Base-by-base conservation (phyloP, 2,113 vertebrate species). In the Collichthys lucidus region DNA sequence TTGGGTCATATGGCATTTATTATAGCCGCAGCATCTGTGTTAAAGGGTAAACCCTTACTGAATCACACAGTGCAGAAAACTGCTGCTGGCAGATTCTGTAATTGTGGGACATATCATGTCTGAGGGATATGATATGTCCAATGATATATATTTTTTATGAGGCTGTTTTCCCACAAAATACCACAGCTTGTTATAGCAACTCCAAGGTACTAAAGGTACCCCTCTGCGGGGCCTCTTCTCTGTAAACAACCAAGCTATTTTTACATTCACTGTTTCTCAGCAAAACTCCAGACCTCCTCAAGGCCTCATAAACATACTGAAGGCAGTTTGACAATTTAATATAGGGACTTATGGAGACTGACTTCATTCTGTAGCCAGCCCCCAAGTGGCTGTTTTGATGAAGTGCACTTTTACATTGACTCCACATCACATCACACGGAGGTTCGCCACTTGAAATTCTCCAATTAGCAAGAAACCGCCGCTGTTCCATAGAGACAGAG, bases 1-100 rank as follows among this genome's bases (percentile, higher is more conserved):
- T 92, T 73, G 69, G 77, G 62, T 90, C 74, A 78, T 87, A 60
- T 71, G 9, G 40, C 83, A 79, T 90, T 92, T 89, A 90, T 86
- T 89, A 84, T 69, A 46, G 78, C 85, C 77, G 86, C 80, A 77
- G 86, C 86, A 87, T 87, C 79, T 88, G 84, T 84, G 70, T 86
- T 88, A 85, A 89, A 92, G 84, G 76, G 80, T 87, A 88, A 83
- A 83, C 17, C 63, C 59, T 78, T 71, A 49, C 65, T 81, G 86
- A 88, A 89, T 88, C 83, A 88, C 49, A 1, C 79, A 24, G 11
- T 19, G 42, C 16, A 84, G 50, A 66, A 74, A 64, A 50, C 79
- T 63, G 79, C 80, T 72, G 35, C 42, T 71, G 79, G 76, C 60
- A 70, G 44, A 74, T 70, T 73, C 49, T 80, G 72, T 65, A 88